phyloP scores from a whole-genome alignment of 2,888 invertebrate genomes.

The Danaus chrysippus region DNA sequence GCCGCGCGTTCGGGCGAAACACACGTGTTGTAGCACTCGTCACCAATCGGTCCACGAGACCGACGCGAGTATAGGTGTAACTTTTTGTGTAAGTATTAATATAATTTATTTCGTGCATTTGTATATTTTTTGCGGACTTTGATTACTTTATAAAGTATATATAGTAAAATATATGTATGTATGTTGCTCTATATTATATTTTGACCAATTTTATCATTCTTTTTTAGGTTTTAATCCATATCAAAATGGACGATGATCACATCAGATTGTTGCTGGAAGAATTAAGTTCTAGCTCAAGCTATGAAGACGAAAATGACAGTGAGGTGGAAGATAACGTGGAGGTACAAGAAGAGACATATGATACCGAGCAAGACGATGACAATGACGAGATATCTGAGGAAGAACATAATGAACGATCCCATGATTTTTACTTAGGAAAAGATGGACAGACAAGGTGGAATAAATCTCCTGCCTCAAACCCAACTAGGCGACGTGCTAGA shows the following conservation, averaged over 20 bases:
- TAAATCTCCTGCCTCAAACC: conserved; percentile 11
- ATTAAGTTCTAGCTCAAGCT: conserved; percentile 15
- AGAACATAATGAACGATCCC: too few species aligned
- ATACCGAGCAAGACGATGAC: conserved; percentile 21
- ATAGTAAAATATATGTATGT: too few species aligned
- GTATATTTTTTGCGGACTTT: too few species aligned
- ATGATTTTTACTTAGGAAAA: conserved; percentile 17
- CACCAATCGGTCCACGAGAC: background rate
- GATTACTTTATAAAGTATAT: background rate
- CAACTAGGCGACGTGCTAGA: conserved; percentile 13
- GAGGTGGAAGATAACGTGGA: conserved; percentile 14
- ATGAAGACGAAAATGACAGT: conserved; percentile 26
- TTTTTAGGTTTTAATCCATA: conserved; percentile 19
- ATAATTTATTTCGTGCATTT: background rate
- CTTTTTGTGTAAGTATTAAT: conserved; percentile 12
- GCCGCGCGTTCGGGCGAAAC: background rate
- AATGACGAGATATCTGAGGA: conserved; percentile 11
- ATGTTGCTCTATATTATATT: conserved; percentile 8
- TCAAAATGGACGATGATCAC: conserved; percentile 13
- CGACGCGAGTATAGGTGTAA: too few species aligned
- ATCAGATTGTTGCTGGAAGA: conserved; percentile 20
- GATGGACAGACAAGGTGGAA: conserved; percentile 20
- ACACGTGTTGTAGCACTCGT: conserved; percentile 1
- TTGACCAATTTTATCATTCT: conserved; percentile 12
- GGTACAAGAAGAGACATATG: conserved; percentile 22